Conservation (phyloP, 2,113 vertebrate species). For the Piprites chloris region DNA sequence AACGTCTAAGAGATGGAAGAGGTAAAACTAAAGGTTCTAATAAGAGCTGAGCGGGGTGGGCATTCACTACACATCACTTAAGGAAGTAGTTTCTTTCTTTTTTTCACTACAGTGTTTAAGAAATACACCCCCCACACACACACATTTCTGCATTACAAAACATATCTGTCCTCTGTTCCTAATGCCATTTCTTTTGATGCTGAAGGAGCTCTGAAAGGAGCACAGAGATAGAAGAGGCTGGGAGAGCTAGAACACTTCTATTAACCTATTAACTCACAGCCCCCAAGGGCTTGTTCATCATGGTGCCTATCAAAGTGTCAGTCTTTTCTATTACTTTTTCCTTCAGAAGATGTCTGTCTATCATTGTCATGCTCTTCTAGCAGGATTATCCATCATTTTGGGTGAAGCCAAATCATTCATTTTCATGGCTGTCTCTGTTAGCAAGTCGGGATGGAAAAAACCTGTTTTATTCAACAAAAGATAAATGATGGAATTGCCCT, state of each 20-base stretch:
- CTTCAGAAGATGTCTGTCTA: conserved; percentile 45
- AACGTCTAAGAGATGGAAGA: neutral
- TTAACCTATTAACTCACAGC: conserved; percentile 30
- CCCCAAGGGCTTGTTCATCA: conserved; percentile 46
- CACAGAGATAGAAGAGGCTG: neutral
- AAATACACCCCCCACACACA: neutral
- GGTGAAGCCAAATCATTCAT: conserved; percentile 49
- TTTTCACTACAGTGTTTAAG: neutral
- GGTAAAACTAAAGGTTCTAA: neutral
- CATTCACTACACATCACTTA: neutral
- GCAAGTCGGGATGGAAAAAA: neutral
- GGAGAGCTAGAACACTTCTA: neutral
- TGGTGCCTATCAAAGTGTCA: conserved; percentile 53
- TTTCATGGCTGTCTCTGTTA: conserved; percentile 36
- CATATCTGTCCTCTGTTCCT: neutral
- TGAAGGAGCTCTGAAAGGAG: neutral
- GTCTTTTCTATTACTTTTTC: conserved; percentile 46
- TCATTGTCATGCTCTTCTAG: conserved; percentile 50
- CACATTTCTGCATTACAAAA: neutral
- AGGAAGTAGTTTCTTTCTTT: neutral
- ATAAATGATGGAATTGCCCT: conserved; percentile 24
- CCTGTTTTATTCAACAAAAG: conserved; percentile 19
- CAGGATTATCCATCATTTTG: conserved; percentile 55
- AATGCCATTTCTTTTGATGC: neutral
- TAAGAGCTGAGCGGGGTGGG: neutral